A percentile compares a stretch with the other conserved stretches of the same genome.
Conservation (phyloP, 2,888 invertebrate genomes). For the Drosophila neonasuta region DNA sequence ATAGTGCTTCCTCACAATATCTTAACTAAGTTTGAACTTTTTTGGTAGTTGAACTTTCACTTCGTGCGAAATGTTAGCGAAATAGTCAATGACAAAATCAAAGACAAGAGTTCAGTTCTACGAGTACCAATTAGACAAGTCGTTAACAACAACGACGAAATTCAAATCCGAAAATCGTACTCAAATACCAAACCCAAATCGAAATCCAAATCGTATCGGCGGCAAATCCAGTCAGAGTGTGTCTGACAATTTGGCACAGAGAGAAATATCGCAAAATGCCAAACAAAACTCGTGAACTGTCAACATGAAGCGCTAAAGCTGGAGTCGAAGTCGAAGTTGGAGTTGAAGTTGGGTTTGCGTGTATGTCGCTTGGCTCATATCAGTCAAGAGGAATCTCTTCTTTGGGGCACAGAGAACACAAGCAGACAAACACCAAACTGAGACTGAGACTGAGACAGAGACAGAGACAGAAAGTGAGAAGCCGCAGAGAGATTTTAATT, state of each 20-base stretch:
- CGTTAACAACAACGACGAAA: slow-evolving; percentile 36
- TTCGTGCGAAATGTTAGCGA: neutral
- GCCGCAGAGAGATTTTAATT: slow-evolving; percentile 77
- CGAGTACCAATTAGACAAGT: slow-evolving; percentile 53
- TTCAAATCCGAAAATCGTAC: slow-evolving; percentile 28
- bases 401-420: slow-evolving; percentile 60
- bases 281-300: slow-evolving; percentile 70
- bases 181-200: slow-evolving; percentile 16
- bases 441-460: slow-evolving; percentile 18
- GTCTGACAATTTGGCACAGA: slow-evolving; percentile 35
- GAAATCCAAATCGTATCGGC: slow-evolving; percentile 12
- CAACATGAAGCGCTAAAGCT: slow-evolving; percentile 49
- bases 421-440: slow-evolving; percentile 56
- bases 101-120: slow-evolving; percentile 12
- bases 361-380: slow-evolving; percentile 71
- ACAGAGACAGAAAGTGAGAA: slow-evolving; percentile 64
- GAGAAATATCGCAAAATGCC: slow-evolving; percentile 61
- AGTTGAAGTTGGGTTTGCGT: slow-evolving; percentile 61
- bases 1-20: neutral
- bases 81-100: slow-evolving; percentile 1
- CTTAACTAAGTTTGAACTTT: neutral
- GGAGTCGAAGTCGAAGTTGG: slow-evolving; percentile 17
- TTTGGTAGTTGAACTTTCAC: slow-evolving; percentile 5
- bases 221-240: slow-evolving; percentile 6
- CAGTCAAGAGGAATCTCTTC: slow-evolving; percentile 73